Base-by-base conservation (phyloP, 2,888 invertebrate genomes). In the Apantesis nais region DNA sequence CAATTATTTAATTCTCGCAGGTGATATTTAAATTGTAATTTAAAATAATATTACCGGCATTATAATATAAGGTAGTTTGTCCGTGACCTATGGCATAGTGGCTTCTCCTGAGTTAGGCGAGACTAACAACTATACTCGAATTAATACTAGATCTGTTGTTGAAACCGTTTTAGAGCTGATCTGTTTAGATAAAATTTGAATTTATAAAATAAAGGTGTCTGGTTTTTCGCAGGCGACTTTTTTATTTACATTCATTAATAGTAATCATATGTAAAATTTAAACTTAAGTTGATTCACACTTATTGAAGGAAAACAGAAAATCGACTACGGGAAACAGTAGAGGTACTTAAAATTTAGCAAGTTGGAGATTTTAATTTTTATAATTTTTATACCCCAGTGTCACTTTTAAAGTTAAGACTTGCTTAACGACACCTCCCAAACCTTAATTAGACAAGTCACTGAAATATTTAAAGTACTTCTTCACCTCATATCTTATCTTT, bases 11-110 rank as follows among this genome's bases (percentile, higher is more conserved):
- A 34, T 61, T 61, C 22, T 34, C 61, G 2, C 34, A 34, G 22
- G n/a, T 62, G n/a, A 37, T 62, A 62, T 62, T 62, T 62, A 37
- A 37, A n/a, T 62, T 62, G 22, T 62, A 34, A 61, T 34, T 61
- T 14, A 37, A 19, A n/a, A 61, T 61, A 34, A 4, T 61, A 22
- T 11, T 22, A 37, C 14, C 34, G 22, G 0, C 12, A 37, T 61
- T 11, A 11, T 37, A 4, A 19, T 37, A 37, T 19, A 61, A 22
- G n/a, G 22, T 19, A 37, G 4, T 34, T 16, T 31, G 60, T 31
- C 60, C 60, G 34, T 61, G 60, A 61, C 60, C 60, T 34, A 34
- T 61, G 22, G 34, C 60, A 61, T 48, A 25, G 4, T 12, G 12
- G 4, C 55, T n/a, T 25, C 55, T 55, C 25, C 11, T 55, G 4